phyloP scores from a whole-genome alignment of 37 sponge, comb jelly and placozoan genomes.

The Halichondria panicea region DNA sequence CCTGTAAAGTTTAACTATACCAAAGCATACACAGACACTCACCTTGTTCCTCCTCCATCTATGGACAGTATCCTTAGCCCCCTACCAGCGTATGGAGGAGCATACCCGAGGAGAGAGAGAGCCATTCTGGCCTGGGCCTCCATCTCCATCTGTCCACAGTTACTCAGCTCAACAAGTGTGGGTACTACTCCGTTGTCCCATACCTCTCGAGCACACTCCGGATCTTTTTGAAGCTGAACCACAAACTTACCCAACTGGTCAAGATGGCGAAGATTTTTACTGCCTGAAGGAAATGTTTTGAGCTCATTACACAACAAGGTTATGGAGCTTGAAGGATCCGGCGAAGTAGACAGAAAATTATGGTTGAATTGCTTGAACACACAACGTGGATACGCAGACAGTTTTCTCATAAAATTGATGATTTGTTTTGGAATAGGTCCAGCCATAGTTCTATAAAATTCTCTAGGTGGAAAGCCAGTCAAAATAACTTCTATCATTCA shows the following conservation, averaged over 20 bases:
- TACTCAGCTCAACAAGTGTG: constrained; percentile 15
- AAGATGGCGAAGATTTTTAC: constrained; percentile 11
- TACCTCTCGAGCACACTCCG: background rate
- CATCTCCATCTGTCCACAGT: constrained; percentile 26
- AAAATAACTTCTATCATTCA: too few relatives aligned
- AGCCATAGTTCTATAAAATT: too few relatives aligned
- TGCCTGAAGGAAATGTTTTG: too few relatives aligned
- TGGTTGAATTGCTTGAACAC: too few relatives aligned
- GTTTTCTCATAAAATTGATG: too few relatives aligned
- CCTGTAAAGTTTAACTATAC: too few relatives aligned
- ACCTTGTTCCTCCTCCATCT: constrained; percentile 89
- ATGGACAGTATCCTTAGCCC: constrained; percentile 74
- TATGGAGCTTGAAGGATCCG: too few relatives aligned
- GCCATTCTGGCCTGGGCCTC: constrained; percentile 44
- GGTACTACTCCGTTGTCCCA: constrained; percentile 38
- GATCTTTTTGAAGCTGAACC: constrained; percentile 1
- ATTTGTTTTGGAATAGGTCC: too few relatives aligned
- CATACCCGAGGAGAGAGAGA: constrained; percentile 59
- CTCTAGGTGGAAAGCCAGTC: too few relatives aligned
- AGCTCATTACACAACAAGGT: too few relatives aligned
- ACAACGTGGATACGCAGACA: too few relatives aligned
- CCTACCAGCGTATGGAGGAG: constrained; percentile 30
- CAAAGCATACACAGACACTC: background rate
- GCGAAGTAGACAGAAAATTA: too few relatives aligned
- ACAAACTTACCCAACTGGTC: constrained; percentile 33